Base-by-base conservation (phyloP, 2,797 vertebrate species). In the Salmo trutta region DNA sequence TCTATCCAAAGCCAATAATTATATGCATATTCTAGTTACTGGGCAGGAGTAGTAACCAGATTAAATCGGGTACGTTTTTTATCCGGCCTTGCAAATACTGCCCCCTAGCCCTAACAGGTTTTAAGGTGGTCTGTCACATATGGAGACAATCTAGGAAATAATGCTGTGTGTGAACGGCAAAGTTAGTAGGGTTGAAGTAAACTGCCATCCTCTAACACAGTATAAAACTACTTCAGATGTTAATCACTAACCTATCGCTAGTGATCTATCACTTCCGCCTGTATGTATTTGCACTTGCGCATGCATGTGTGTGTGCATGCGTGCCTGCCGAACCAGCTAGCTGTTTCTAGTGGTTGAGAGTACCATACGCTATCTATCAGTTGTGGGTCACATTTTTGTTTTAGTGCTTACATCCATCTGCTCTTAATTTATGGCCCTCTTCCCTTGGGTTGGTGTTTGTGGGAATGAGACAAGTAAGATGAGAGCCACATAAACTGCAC, bases 331-430 rank as follows among this genome's bases (percentile, higher is more conserved):
- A 67, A 81, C 66, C 76, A 73, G 74, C n/a, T 77, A 47, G 41
- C 41, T 47, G 41, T 47, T 82, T 77, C 29, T 15, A 54, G 33
- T 1, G 15, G 72, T 76, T 79, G 65, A 79, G 79, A 71, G 82
- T 80, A 75, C 82, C 76, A 72, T 82, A 19, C 31, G 76, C 29
- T 79, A 83, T 81, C 29, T 78, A 84, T 81, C 33, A 76, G 83
- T 70, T 66, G 73, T 41, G 67, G 81, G 76, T 83, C 73, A 79
- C 67, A 77, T 78, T 84, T 85, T 81, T 80, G 41, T 59, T 82
- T 81, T 77, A 68, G 73, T 62, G 36, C 7, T 24, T 81, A 84
- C 79, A 84, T 85, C 76, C 47, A 74, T 82, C 73, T 1, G 54
- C 41, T 47, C 41, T 47, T 47, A 51, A 70, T 59, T 79, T 75